Percentiles rank a stretch among this genome's conserved stretches.
phyloP scores from a whole-genome alignment of 2,888 invertebrate species.

The Saturnia japonica region DNA sequence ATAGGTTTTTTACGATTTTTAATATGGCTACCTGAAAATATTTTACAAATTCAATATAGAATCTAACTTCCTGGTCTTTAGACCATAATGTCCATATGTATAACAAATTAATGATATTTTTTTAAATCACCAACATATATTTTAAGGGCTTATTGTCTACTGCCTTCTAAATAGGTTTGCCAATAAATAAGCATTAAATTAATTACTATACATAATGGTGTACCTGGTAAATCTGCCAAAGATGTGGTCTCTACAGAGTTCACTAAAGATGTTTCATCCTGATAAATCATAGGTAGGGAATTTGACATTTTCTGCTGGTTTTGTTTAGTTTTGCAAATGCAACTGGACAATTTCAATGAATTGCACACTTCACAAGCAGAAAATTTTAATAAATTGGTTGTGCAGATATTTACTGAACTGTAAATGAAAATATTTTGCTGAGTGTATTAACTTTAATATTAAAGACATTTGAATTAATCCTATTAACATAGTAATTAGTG shows the following conservation, averaged over 20 bases:
- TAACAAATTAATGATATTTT: background rate
- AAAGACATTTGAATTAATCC: background rate
- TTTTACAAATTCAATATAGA: slow-evolving; percentile 9
- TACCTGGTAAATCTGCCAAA: slow-evolving; percentile 72
- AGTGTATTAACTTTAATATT: background rate
- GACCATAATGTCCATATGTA: background rate
- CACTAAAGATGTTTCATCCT: slow-evolving; percentile 39
- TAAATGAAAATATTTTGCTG: background rate
- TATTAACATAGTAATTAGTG: too few relatives aligned
- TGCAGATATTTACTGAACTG: background rate
- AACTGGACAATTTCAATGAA: slow-evolving; percentile 43
- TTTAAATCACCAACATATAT: background rate
- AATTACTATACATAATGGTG: too few relatives aligned
- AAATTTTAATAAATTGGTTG: background rate
- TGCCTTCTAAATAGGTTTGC: background rate
- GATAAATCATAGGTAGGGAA: slow-evolving; percentile 32
- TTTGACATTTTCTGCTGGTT: slow-evolving; percentile 24
- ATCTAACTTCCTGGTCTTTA: background rate
- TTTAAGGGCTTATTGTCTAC: background rate
- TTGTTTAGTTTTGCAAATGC: slow-evolving; percentile 48
- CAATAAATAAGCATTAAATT: background rate
- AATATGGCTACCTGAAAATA: slow-evolving; percentile 48
- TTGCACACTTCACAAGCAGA: slow-evolving; percentile 55
- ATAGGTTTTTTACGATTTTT: slow-evolving; percentile 15
- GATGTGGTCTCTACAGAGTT: slow-evolving; percentile 66